Conservation (phyloP, 2,113 vertebrate genomes). For the Heterotilapia buettikoferi region DNA sequence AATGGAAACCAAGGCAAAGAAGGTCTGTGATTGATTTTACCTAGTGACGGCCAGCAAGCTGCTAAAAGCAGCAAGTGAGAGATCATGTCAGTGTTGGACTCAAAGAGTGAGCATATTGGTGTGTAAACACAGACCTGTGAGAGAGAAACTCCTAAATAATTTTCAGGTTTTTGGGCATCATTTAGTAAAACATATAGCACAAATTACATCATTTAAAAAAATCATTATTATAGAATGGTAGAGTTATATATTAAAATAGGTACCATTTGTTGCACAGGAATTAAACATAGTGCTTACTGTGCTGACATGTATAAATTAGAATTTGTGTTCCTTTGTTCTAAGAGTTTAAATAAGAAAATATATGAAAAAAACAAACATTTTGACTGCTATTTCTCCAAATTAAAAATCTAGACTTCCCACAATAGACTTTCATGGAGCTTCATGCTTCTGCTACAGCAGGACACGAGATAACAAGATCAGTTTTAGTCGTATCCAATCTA, state of each 20-base stretch:
- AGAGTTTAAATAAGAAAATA: background rate
- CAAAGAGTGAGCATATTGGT: background rate
- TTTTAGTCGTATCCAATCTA: constrained; percentile 23
- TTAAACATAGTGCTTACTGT: background rate
- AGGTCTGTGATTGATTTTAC: background rate
- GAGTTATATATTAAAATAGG: background rate
- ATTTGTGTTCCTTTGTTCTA: background rate
- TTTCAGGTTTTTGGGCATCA: background rate
- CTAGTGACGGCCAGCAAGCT: background rate
- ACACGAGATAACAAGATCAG: constrained; percentile 49
- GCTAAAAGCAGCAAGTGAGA: background rate
- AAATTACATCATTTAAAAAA: background rate
- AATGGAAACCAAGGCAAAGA: background rate
- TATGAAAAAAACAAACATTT: background rate
- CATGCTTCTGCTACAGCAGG: constrained; percentile 25
- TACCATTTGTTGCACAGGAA: background rate
- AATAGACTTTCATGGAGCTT: background rate
- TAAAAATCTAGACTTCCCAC: background rate
- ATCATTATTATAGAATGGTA: background rate
- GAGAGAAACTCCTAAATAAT: background rate
- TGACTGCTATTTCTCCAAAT: background rate
- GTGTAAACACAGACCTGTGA: background rate
- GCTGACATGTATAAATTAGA: background rate
- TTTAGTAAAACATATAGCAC: background rate
- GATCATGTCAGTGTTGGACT: background rate